Evolutionary conservation across 2,797 vertebrate species (phyloP).

Genomic region (Microhierax caerulescens): DNA sequence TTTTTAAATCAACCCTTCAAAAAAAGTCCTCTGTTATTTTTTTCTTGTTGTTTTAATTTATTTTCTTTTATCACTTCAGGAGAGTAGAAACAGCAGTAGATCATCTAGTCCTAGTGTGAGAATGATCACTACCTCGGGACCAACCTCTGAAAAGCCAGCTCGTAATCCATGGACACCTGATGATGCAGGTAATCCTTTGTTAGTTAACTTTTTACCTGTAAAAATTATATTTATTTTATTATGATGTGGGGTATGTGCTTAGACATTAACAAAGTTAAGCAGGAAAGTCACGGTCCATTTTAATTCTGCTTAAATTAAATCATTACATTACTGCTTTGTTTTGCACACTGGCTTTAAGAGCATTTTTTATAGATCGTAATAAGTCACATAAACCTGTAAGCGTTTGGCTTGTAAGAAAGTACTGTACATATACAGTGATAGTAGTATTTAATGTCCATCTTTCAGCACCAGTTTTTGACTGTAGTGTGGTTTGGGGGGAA

Average conservation of each 20-base stretch:
- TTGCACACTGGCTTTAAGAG: not conserved
- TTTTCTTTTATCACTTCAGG: conserved; percentile 72
- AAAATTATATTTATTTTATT: not conserved
- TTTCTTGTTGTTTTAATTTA: not conserved
- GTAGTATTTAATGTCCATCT: not conserved
- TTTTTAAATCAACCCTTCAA: not conserved
- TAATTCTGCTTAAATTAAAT: not conserved
- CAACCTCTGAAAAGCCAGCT: conserved; percentile 84
- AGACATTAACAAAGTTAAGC: not conserved
- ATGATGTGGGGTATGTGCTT: not conserved
- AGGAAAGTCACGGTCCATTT: not conserved
- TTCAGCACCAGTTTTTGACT: not conserved
- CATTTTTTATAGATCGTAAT: not conserved
- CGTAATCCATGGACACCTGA: conserved; percentile 87
- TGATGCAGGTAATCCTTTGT: conserved; percentile 81
- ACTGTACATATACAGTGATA: not conserved
- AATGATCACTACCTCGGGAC: conserved; percentile 92
- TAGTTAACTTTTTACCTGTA: not conserved
- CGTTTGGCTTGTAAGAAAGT: not conserved
- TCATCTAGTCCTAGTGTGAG: conserved; percentile 95
- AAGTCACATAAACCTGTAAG: not conserved
- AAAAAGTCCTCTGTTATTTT: not conserved
- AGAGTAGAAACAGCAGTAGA: conserved; percentile 92
- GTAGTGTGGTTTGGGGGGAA: not conserved
- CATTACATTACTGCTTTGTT: not conserved